A percentile compares a stretch with the other conserved stretches of the same genome.
phyloP scores from a whole-genome alignment of 2,113 vertebrate species.

The Dipodomys merriami region DNA sequence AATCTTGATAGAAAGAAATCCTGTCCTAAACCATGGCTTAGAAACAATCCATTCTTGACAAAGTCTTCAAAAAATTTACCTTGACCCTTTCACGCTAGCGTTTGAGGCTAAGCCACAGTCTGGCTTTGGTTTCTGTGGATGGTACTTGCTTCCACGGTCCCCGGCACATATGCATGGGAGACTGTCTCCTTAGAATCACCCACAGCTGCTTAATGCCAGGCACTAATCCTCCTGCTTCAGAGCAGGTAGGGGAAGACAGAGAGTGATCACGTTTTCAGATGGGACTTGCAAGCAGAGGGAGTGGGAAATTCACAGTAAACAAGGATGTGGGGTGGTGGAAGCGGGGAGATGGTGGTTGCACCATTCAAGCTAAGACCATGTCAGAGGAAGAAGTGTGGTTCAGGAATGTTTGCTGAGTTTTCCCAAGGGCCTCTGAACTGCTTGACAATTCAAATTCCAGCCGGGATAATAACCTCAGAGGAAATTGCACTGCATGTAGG shows the following conservation, averaged over 20 bases:
- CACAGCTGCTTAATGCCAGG: not conserved
- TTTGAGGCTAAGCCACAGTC: not conserved
- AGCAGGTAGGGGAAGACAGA: not conserved
- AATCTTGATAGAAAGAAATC: conserved; percentile 48
- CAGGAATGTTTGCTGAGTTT: not conserved
- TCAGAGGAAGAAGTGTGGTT: not conserved
- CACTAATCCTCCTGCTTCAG: not conserved
- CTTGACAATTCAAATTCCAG: conserved; percentile 39
- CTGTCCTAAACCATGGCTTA: not conserved
- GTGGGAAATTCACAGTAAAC: not conserved
- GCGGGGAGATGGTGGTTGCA: too few species aligned
- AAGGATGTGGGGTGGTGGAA: not conserved
- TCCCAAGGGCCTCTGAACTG: conserved; percentile 34
- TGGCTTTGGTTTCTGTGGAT: not conserved
- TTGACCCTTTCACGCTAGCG: fast-evolving
- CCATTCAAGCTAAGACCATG: not conserved
- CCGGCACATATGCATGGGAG: too few species aligned
- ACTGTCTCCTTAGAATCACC: not conserved
- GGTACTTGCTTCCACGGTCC: not conserved
- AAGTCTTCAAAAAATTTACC: not conserved
- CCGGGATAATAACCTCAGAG: conserved; percentile 60
- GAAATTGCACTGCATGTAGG: conserved; percentile 18
- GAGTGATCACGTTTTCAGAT: not conserved
- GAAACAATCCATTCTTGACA: not conserved
- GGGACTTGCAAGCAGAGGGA: not conserved